These are phyloP conservation scores for Apantesis nais DNA, from an alignment of 2,888 invertebrate genomes.

Conservation along the genomic window DNA sequence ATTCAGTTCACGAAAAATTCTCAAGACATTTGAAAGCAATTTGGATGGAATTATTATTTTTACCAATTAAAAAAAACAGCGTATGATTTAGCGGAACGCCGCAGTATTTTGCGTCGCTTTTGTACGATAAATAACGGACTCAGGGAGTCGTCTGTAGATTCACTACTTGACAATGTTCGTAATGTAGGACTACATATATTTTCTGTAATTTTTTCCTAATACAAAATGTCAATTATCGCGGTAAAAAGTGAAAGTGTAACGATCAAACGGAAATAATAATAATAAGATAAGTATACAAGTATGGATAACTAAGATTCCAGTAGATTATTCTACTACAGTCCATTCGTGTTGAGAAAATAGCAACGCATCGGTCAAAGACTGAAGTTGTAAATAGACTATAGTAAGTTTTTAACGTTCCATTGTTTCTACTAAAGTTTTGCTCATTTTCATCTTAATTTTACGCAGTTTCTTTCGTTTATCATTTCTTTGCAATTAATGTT, in stretches of 20 bases:
- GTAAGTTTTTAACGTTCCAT: background rate
- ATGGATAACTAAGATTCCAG: too few species aligned
- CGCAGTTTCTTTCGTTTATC: background rate
- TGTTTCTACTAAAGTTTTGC: too few species aligned
- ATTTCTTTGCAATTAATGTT: background rate
- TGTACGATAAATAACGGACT: constrained; percentile 71
- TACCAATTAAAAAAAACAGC: constrained; percentile 70
- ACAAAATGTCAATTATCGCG: too few species aligned
- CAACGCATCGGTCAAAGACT: too few species aligned
- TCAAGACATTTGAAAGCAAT: constrained; percentile 62
- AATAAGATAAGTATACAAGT: too few species aligned
- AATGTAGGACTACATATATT: background rate
- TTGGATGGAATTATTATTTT: constrained; percentile 68
- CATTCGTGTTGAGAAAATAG: too few species aligned
- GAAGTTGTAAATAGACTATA: too few species aligned
- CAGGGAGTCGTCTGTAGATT: constrained; percentile 47
- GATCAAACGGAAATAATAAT: too few species aligned
- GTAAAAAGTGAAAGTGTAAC: too few species aligned
- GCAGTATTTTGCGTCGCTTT: constrained; percentile 65
- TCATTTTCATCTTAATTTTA: too few species aligned
- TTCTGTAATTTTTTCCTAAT: too few species aligned
- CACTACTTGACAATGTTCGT: background rate
- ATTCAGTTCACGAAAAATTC: constrained; percentile 63
- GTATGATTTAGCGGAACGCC: constrained; percentile 65
- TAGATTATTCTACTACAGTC: too few species aligned